Evolutionary conservation across 2,888 invertebrate genomes (phyloP).

Genomic region (Melangyna quadrimaculata): DNA sequence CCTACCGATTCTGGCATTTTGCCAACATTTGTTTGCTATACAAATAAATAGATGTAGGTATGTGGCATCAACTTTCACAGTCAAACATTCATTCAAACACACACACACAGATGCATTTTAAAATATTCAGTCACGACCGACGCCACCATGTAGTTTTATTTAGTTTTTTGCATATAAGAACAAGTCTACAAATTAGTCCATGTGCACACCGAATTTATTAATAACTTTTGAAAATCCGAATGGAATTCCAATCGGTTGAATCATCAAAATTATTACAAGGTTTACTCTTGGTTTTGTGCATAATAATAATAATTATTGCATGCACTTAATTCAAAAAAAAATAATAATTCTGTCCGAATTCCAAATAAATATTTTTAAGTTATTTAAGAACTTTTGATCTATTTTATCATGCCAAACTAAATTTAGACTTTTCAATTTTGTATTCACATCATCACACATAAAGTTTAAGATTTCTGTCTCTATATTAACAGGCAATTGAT

Average conservation of each 20-base stretch:
- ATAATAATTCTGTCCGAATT: too few relatives aligned
- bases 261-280: constrained; percentile 35
- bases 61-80: constrained; percentile 44
- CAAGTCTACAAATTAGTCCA: neutral
- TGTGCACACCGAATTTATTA: constrained; percentile 31
- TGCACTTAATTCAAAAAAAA: too few relatives aligned
- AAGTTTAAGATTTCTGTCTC: neutral
- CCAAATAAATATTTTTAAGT: too few relatives aligned
- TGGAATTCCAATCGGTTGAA: constrained; percentile 56
- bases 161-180: constrained; percentile 34
- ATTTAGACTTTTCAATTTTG: neutral
- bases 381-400: neutral
- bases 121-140: neutral
- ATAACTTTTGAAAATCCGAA: constrained; percentile 35
- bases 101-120: constrained; percentile 2
- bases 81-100: neutral
- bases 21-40: constrained; percentile 59
- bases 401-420: neutral
- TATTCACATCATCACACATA: neutral
- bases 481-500: constrained; percentile 35
- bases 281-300: neutral
- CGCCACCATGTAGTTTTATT: neutral
- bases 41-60: too few relatives aligned
- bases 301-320: neutral
- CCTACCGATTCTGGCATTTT: constrained; percentile 38